Conservation (phyloP, 2,113 vertebrate genomes). For the Urocolius indicus region DNA sequence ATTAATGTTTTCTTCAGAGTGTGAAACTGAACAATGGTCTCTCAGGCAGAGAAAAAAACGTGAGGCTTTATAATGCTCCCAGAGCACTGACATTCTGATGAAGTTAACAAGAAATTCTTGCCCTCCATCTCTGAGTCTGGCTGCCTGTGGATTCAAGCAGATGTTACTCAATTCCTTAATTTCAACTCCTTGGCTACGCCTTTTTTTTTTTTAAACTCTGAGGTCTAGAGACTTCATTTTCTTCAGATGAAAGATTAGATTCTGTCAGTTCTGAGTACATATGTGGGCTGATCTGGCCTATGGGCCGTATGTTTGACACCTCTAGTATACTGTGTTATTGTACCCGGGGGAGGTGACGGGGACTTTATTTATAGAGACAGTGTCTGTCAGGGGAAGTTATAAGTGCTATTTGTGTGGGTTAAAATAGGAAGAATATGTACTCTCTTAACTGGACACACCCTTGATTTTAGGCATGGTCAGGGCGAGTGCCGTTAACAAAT, state of each 20-base stretch:
- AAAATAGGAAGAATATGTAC: constrained; percentile 53
- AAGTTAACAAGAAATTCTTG: neutral
- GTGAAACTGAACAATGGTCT: neutral
- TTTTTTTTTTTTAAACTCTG: neutral
- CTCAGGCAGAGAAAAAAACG: neutral
- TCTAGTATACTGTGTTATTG: constrained; percentile 72
- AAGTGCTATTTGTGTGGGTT: constrained; percentile 40
- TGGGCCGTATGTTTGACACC: constrained; percentile 73
- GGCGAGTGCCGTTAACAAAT: neutral
- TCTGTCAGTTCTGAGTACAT: constrained; percentile 71
- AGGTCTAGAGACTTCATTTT: constrained; percentile 60
- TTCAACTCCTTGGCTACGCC: neutral
- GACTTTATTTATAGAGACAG: constrained; percentile 73
- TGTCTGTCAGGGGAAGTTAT: constrained; percentile 69
- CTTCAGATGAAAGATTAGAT: constrained; percentile 63
- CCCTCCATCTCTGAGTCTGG: neutral
- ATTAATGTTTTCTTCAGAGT: neutral
- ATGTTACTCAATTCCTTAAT: constrained; percentile 26
- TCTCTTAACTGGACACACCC: constrained; percentile 49
- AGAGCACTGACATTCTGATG: neutral
- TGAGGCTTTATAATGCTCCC: neutral
- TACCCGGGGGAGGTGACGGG: constrained; percentile 66
- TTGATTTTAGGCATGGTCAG: constrained; percentile 29
- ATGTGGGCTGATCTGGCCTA: constrained; percentile 73
- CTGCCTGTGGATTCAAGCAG: neutral